Evolutionary conservation across 2,888 invertebrate species (phyloP).

Genomic region (Conistra vaccinii): DNA sequence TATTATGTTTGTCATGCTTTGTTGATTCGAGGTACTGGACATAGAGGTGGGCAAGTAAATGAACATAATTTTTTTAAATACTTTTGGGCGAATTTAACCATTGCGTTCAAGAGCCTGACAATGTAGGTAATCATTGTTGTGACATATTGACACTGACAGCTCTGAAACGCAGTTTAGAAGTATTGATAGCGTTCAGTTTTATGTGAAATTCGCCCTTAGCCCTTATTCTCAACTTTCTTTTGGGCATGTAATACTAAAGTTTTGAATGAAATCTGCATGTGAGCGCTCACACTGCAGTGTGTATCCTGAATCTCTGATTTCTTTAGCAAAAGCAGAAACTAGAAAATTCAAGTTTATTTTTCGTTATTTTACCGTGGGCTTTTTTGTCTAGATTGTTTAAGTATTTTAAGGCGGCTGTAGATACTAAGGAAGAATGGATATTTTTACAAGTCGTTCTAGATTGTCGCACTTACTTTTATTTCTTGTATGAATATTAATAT

Average conservation of each 20-base stretch:
- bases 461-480: neutral
- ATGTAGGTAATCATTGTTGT: no score
- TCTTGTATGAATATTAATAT: constrained; percentile 10
- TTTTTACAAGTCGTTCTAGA: neutral
- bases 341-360: neutral
- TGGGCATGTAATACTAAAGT: no score
- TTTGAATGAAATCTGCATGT: neutral
- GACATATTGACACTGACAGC: neutral
- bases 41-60: constrained; percentile 56
- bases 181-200: neutral
- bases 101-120: neutral
- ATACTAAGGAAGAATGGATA: neutral
- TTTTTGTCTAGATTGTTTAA: neutral
- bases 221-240: neutral
- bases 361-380: neutral
- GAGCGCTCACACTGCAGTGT: neutral
- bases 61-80: neutral
- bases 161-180: neutral
- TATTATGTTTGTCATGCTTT: constrained; percentile 75
- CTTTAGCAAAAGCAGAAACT: neutral
- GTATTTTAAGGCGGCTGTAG: neutral
- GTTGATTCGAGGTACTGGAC: constrained; percentile 67
- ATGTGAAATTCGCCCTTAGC: neutral
- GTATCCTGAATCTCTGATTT: neutral
- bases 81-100: neutral